These are phyloP conservation scores for Hippocampus barbouri DNA, from an alignment of 2,113 vertebrate species.

Conservation along the genomic window DNA sequence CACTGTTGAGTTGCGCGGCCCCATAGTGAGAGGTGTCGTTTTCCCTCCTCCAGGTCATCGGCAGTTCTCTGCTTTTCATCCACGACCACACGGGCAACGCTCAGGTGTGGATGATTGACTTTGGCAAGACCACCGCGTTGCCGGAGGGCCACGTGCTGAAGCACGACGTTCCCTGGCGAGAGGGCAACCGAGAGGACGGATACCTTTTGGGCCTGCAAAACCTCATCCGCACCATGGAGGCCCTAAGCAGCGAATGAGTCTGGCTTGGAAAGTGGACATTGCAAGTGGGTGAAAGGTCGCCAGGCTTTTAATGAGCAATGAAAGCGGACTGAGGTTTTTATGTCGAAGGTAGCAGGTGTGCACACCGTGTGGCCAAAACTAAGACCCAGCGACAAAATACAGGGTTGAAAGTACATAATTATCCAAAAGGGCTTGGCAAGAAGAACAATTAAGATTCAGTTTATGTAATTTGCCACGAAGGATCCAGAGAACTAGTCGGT, in stretches of 20 bases:
- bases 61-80: conserved; percentile 96
- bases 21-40: not conserved
- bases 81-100: conserved; percentile 86
- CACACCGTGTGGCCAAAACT: not conserved
- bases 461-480: not conserved
- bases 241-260: conserved; percentile 23
- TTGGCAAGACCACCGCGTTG: conserved; percentile 89
- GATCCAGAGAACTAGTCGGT: not conserved
- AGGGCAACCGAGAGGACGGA: conserved; percentile 95
- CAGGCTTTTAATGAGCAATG: not conserved
- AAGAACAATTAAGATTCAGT: not conserved
- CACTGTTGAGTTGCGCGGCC: not conserved
- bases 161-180: conserved; percentile 87
- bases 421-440: not conserved
- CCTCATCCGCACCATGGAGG: conserved; percentile 75
- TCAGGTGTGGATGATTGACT: conserved; percentile 96
- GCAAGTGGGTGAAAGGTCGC: conserved; percentile 1
- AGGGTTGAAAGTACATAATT: not conserved
- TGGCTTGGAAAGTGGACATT: not conserved
- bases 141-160: conserved; percentile 83
- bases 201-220: conserved; percentile 94
- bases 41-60: conserved; percentile 78
- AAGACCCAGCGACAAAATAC: not conserved
- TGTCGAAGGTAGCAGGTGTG: no score
- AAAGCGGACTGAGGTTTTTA: not conserved